phyloP scores from a whole-genome alignment of 2,888 invertebrate genomes.

The Coelopa pilipes region DNA sequence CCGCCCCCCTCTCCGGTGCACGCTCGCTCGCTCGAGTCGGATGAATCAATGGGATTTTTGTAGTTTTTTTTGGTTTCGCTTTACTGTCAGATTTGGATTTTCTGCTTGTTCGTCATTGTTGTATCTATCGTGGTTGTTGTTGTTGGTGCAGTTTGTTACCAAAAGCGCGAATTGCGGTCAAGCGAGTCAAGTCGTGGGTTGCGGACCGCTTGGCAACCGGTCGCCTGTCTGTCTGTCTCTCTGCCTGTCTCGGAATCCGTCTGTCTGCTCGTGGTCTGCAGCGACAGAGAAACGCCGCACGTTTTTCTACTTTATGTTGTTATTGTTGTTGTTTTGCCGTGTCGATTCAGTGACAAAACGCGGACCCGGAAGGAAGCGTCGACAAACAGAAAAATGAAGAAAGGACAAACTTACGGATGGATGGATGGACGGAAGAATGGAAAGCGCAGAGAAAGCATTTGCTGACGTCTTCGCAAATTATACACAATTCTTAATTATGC shows the following conservation, averaged over 20 bases:
- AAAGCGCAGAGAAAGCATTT: no score
- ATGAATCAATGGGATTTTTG: background rate
- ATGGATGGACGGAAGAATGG: no score
- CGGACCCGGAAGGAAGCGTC: background rate
- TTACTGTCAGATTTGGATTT: background rate
- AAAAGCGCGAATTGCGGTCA: constrained; percentile 27
- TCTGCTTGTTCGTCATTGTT: background rate
- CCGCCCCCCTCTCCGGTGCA: background rate
- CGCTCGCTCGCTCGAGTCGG: no score
- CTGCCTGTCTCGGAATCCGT: background rate
- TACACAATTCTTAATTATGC: no score
- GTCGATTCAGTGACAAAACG: no score
- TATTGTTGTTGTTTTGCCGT: background rate
- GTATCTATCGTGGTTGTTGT: background rate
- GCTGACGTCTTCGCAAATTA: no score
- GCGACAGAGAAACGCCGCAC: background rate
- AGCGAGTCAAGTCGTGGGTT: constrained; percentile 17
- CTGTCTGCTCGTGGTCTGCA: background rate
- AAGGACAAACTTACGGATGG: background rate
- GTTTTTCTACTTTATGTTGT: background rate
- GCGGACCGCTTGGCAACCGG: background rate
- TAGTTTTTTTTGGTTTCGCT: background rate
- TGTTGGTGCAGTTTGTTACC: background rate
- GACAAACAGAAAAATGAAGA: background rate
- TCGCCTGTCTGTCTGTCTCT: no score